Base-by-base conservation (phyloP, 2,888 invertebrate species). In the Atrina japonica region DNA sequence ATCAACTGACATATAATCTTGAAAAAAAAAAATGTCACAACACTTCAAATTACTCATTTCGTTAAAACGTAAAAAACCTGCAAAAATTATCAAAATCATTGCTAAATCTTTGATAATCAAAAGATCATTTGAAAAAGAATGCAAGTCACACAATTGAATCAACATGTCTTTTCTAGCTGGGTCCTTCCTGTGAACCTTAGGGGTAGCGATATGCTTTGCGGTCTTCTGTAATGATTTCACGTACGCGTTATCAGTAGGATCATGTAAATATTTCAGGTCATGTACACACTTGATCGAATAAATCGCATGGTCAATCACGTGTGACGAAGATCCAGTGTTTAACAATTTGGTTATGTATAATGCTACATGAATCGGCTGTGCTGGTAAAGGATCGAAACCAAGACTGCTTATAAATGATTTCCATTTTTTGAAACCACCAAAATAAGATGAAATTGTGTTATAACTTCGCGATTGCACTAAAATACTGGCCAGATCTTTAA, bases 221-320 rank as follows among this genome's bases (percentile, higher is more conserved):
- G 63, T n/a, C 35, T 66, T 58, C 14, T 56, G 30, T 18, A 73
- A 18, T 14, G 25, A 27, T 58, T 70, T 69, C 0, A 63, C 55
- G n/a, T 41, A 45, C 3, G 18, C 16, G 56, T 66, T 70, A 21
- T 47, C 49, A 0, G 66, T 73, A 3, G 66, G 66, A 55, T 72
- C 72, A 2, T 14, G 11, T 2, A 50, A 29, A 25, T 35, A 43
- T 23, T 50, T 59, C 9, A 65, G 30, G 16, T 18, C 18, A 35
- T 61, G 70, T 7, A 52, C 41, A 64, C 74, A 74, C 50, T 75
- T 70, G 7, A 75, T 68, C 21, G 30, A 49, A 52, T 68, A 75
- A 11, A 72, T 40, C 1, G 56, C 66, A 2, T 63, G 11, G 14
- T 50, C 30, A 1, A 67, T 21, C 1, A 74, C 70, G 30, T 43